phyloP scores from a whole-genome alignment of 1,140 invertebrate species.

The Trichogramma pretiosum region DNA sequence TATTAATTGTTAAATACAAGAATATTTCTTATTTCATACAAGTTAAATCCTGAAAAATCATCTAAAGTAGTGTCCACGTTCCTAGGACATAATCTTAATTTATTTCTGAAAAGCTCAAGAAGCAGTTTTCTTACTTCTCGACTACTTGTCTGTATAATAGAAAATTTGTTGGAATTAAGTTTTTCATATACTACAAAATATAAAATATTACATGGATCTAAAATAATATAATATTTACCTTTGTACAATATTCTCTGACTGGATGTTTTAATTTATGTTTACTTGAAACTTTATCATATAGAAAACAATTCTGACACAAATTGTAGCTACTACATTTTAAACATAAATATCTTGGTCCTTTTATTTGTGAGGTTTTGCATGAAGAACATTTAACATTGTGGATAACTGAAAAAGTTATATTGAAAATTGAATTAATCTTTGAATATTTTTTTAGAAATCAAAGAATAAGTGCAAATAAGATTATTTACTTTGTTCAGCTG shows the following conservation, averaged over 20 bases:
- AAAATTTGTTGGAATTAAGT: slow-evolving; percentile 19
- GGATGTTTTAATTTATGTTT: slow-evolving; percentile 70
- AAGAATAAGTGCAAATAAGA: slow-evolving; percentile 4
- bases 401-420: slow-evolving; percentile 38
- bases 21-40: slow-evolving; percentile 18
- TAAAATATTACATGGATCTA: slow-evolving; percentile 11
- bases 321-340: slow-evolving; percentile 67
- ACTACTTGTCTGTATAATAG: slow-evolving; percentile 38
- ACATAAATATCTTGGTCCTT: slow-evolving; percentile 60
- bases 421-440: neutral
- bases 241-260: slow-evolving; percentile 66
- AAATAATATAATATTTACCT: slow-evolving; percentile 33
- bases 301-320: slow-evolving; percentile 74
- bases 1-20: neutral
- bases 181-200: slow-evolving; percentile 8
- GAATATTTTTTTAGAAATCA: neutral
- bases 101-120: slow-evolving; percentile 44
- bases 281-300: slow-evolving; percentile 59
- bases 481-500: slow-evolving; percentile 49
- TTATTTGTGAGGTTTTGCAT: slow-evolving; percentile 48
- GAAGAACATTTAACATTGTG: slow-evolving; percentile 51
- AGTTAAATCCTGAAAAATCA: slow-evolving; percentile 25
- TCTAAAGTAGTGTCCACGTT: slow-evolving; percentile 24
- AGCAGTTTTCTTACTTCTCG: slow-evolving; percentile 45
- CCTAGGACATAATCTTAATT: slow-evolving; percentile 40